Evolutionary conservation across 2,888 invertebrate genomes (phyloP), one percentile per base, ranked within the genome.

Genomic region (Cryptus armator): DNA sequence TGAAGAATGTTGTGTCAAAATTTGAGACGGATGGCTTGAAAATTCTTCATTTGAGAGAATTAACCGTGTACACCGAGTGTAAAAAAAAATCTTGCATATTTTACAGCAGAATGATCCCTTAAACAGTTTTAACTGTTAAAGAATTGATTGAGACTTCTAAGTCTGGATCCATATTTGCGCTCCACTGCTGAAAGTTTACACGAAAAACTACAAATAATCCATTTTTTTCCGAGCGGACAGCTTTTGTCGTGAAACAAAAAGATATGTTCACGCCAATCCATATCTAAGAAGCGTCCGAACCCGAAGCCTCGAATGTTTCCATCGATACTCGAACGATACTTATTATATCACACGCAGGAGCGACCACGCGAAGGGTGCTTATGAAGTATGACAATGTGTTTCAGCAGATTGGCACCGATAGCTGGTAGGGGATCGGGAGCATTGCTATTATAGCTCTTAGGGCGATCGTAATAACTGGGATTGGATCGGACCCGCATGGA

Each of bases 371-470:
- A 85, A 88, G 92, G 91, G 91, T 88, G 90, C 89, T 92, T 91
- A 91, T 92, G 91, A 92, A 92, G 89, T 91, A 92, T 91, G 90
- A 91, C 92, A 88, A 92, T 92, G 91, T 91, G 89, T 91, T 92
- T 92, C 90, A 92, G 91, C 92, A 92, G 92, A 92, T 92, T 92
- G 92, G 91, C 89, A 90, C 88, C 87, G 88, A 90, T 91, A 90
- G 19, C 64, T 74, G 48, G 48, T 46, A 37, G 66, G 29, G 64
- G 67, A 62, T 64, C 44, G 7, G 68, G 70, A 62, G 66, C 67
- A 67, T 46, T 51, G 51, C 67, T 76, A 76, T 71, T 14, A 16
- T 44, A 29, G 29, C 46, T 74, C 16, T 53, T 12, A 62, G 72
- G 62, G 83, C 86, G 86, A 87, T 88, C 74, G 88, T 88, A 89